phyloP scores from a whole-genome alignment of 2,888 invertebrate species.

The Pterostichus niger region DNA sequence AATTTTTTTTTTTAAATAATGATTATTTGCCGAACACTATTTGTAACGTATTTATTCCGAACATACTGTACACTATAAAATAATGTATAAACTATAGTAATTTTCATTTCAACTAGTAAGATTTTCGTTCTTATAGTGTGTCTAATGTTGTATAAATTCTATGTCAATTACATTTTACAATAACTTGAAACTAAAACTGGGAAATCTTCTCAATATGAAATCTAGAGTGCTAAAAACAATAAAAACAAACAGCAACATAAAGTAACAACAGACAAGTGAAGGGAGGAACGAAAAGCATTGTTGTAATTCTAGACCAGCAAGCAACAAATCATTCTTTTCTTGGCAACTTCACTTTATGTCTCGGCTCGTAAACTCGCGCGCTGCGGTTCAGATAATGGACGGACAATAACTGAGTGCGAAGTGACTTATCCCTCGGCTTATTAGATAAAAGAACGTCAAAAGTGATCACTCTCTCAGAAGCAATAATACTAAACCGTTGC shows the following conservation, averaged over 20 bases:
- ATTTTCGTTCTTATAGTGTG: too few relatives aligned
- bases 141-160: too few relatives aligned
- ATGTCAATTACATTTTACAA: too few relatives aligned
- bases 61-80: too few relatives aligned
- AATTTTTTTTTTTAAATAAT: too few relatives aligned
- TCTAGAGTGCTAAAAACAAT: not conserved
- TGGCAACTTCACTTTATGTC: slow-evolving; percentile 35
- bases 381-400: slow-evolving; percentile 16
- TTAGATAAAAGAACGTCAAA: slow-evolving; percentile 46
- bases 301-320: slow-evolving; percentile 38
- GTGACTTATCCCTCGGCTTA: slow-evolving; percentile 41
- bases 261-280: slow-evolving; percentile 18
- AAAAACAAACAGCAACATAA: slow-evolving; percentile 7
- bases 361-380: slow-evolving; percentile 26
- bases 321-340: slow-evolving; percentile 48
- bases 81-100: too few relatives aligned
- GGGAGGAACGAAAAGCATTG: not conserved
- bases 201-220: not conserved
- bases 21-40: too few relatives aligned
- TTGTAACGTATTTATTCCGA: too few relatives aligned
- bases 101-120: too few relatives aligned
- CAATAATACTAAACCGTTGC: slow-evolving; percentile 48
- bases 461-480: slow-evolving; percentile 43
- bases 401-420: slow-evolving; percentile 43
- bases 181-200: too few relatives aligned